Base-by-base conservation (phyloP, 2,797 vertebrate genomes). In the Lemur catta region DNA sequence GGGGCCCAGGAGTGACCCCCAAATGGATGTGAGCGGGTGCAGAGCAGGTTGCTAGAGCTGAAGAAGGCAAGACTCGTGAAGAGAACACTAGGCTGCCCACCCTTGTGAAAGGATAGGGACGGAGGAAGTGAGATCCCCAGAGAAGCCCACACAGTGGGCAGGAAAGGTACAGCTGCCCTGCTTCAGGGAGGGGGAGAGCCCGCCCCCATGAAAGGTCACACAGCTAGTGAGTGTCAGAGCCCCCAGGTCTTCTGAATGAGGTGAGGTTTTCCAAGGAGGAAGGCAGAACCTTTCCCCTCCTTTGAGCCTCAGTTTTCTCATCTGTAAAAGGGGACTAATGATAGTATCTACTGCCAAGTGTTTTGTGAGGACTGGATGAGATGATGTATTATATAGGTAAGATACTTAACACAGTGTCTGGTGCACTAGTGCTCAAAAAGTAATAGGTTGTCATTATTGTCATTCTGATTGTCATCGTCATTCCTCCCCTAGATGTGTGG, bases 151-250 rank as follows among this genome's bases (percentile, higher is more conserved):
- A 5, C 7, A 13, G 24, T 55, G 46, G n/a, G 5, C 5, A 41
- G 57, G 93, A 57, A 90, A 57, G 59, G 59, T 33, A 6, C 24
- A 33, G 22, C n/a, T 14, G 13, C 61, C 43, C 38, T 24, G n/a
- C 30, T 57, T 84, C 30, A 63, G 2, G 13, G 85, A 80, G 79
- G 52, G 74, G 15, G 48, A n/a, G 55, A 22, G 67, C 46, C 84
- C 50, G 20, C 52, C 33, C 67, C 69, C 22, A 5, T 14, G 20
- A 63, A 50, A 69, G 41, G n/a, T 30, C 4, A 28, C 30, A 26
- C 4, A 43, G 65, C 43, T 74, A 0, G 0, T 20, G 20, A 50
- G 33, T 14, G 10, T 59, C 18, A 14, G 28, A 18, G 4, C 30
- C 17, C 4, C n/a, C 17, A 1, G 59, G 61, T 46, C 41, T 86